A percentile compares a stretch with the other conserved stretches of the same genome.
Conservation (phyloP, 2,113 vertebrate species). For the Antechinus stuartii region DNA sequence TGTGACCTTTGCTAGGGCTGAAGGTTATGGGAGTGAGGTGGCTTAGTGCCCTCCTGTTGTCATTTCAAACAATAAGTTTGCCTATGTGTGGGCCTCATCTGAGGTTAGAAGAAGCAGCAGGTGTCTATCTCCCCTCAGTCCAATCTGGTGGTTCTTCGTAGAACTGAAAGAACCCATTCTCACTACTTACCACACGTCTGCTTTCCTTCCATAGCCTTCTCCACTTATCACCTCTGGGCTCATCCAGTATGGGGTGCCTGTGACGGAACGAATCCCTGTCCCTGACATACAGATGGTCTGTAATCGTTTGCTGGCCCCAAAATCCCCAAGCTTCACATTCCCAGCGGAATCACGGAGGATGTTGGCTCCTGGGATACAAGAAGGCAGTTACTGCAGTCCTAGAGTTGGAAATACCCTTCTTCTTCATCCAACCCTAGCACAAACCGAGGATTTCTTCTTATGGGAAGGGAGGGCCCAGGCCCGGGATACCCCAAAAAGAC, state of each 20-base stretch:
- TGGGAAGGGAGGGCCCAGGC: background rate
- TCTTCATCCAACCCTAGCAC: background rate
- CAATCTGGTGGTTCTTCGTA: background rate
- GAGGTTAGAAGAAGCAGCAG: background rate
- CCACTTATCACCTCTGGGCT: conserved; percentile 98
- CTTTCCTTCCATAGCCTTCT: conserved; percentile 96
- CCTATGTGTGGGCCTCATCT: background rate
- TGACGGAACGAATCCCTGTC: conserved; percentile 94
- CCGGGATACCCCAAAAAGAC: background rate
- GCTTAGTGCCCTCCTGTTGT: background rate
- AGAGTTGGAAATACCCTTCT: background rate
- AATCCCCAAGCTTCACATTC: conserved; percentile 97
- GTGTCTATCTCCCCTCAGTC: background rate
- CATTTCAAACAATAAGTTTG: background rate
- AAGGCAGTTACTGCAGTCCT: conserved; percentile 30
- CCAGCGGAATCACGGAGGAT: conserved; percentile 96
- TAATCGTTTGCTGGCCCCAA: conserved; percentile 96
- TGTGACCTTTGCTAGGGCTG: background rate
- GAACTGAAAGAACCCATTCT: background rate
- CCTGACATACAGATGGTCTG: conserved; percentile 98
- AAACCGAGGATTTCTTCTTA: background rate
- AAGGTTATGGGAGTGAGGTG: background rate
- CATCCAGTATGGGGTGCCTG: conserved; percentile 98
- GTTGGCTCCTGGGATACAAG: conserved; percentile 90
- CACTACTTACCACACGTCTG: conserved; percentile 92